Base-by-base conservation (phyloP, 2,113 vertebrate genomes). In the Zosterops lateralis region DNA sequence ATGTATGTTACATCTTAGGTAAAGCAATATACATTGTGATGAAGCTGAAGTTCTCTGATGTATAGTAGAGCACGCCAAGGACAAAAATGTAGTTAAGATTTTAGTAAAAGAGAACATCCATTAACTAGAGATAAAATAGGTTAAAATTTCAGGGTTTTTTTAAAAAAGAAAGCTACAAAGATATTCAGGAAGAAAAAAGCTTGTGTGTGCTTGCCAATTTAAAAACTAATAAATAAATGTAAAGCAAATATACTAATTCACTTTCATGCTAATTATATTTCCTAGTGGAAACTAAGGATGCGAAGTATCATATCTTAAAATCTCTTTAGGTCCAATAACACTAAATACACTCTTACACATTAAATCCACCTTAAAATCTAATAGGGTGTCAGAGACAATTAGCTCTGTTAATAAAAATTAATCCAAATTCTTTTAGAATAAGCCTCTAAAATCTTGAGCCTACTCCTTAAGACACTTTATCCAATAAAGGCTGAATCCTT, bases 311-410 rank as follows among this genome's bases (percentile, higher is more conserved):
- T 53, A 77, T 54, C 65, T 91, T 87, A 71, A 91, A 84, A 84
- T 64, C 26, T 82, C 17, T 50, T 84, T 54, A 89, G 36, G 44
- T 73, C 21, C 5, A 84, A 17, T 51, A 76, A 66, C 28, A 34
- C 60, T 73, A 80, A 91, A 94, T 48, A 71, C 22, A 67, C 5
- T 81, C 24, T 57, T 57, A 71, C 12, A 78, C 20, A 58, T 67
- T 74, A 89, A 89, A 74, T 89, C 38, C 48, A 82, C 48, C 54
- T 57, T 72, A 85, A 92, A 95, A 73, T 61, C 44, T 40, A 92
- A 65, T 79, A 67, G 64, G 26, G 44, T 87, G 68, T 38, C 61
- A 93, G 56, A 91, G 47, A 48, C 34, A 87, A 64, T 40, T 83
- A 92, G 50, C 26, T 85, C 78, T 77, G 36, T 28, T 83, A 77